A percentile compares a stretch with the other conserved stretches of the same genome.
Evolutionary conservation across 2,797 vertebrate species (phyloP).

Genomic region (Helarctos malayanus): DNA sequence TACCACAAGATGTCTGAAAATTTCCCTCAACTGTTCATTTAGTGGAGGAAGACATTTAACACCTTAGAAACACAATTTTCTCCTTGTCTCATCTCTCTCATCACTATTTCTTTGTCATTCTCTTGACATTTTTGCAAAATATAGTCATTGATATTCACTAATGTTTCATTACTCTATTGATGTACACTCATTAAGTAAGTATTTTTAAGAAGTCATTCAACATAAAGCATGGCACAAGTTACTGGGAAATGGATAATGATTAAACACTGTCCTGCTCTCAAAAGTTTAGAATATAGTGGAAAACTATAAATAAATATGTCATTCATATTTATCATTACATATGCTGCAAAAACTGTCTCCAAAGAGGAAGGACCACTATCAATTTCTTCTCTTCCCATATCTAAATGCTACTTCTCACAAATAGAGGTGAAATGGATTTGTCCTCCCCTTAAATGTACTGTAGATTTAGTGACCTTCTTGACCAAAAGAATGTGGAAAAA

Average conservation of each 20-base stretch:
- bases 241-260: background rate
- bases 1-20: background rate
- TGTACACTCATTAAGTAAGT: background rate
- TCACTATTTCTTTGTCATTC: background rate
- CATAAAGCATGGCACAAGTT: background rate
- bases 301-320: background rate
- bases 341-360: background rate
- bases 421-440: background rate
- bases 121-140: background rate
- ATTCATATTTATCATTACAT: background rate
- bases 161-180: background rate
- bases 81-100: background rate
- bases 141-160: background rate
- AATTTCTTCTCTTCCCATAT: background rate
- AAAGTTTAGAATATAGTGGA: background rate
- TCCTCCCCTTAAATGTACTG: background rate
- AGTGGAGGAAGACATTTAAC: background rate
- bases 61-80: background rate
- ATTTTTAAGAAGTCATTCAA: constrained; percentile 5
- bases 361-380: background rate
- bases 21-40: background rate
- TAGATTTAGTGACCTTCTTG: background rate
- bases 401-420: background rate
- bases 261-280: background rate
- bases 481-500: background rate